Percentiles rank a stretch among this genome's conserved stretches.
phyloP scores from a whole-genome alignment of 2,113 vertebrate genomes.

The Epinephelus cyanopodus region DNA sequence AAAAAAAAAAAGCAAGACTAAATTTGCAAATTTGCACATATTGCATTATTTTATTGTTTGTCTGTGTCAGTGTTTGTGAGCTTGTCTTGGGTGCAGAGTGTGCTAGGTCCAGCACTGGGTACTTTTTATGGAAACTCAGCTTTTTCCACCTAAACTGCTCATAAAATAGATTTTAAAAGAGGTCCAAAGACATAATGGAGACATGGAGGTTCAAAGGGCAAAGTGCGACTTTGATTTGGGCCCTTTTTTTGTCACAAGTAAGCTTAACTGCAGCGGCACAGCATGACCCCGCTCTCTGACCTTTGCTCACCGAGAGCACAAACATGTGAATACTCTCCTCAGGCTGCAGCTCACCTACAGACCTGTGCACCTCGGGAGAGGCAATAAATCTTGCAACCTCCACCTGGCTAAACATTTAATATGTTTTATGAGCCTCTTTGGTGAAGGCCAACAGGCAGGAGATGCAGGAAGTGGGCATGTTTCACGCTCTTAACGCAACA shows the following conservation, averaged over 20 bases:
- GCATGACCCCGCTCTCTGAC: constrained; percentile 39
- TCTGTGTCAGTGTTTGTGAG: too few species aligned
- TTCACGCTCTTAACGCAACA: constrained; percentile 12
- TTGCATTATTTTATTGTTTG: too few species aligned
- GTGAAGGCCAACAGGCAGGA: constrained; percentile 46
- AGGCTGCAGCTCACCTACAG: constrained; percentile 18
- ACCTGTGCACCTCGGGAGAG: constrained; percentile 18
- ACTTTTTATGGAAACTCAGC: not conserved
- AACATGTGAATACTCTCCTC: constrained; percentile 41
- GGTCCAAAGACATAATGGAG: not conserved
- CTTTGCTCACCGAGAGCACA: constrained; percentile 49
- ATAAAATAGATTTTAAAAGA: constrained; percentile 23
- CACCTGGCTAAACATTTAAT: constrained; percentile 47
- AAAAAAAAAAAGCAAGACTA: too few species aligned
- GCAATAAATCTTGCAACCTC: constrained; percentile 36
- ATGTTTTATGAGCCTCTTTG: constrained; percentile 43
- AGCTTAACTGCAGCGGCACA: constrained; percentile 28
- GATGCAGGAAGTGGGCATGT: constrained; percentile 15
- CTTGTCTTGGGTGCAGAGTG: too few species aligned
- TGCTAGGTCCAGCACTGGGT: too few species aligned
- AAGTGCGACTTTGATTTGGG: constrained; percentile 6
- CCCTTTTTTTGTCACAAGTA: constrained; percentile 16
- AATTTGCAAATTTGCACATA: too few species aligned
- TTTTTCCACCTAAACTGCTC: constrained; percentile 9
- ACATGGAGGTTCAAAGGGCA: constrained; percentile 23